phyloP scores from a whole-genome alignment of 2,888 invertebrate species.

The Mesoligia furuncula region DNA sequence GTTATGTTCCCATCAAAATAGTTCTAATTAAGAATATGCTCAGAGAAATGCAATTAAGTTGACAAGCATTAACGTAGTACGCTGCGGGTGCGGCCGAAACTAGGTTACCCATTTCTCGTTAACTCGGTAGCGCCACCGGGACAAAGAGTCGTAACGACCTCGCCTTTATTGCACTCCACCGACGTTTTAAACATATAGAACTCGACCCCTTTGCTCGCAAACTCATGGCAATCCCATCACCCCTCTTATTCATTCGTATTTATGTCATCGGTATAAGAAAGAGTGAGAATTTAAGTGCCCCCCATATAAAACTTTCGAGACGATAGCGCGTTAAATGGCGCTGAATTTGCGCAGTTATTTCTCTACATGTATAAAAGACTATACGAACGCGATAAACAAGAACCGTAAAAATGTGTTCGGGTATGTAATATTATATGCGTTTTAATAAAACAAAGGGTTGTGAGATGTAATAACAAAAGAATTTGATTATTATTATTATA shows the following conservation, averaged over 20 bases:
- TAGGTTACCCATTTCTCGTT: slow-evolving; percentile 88
- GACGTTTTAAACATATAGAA: slow-evolving; percentile 77
- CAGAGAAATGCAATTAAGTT: slow-evolving; percentile 83
- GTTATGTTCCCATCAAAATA: slow-evolving; percentile 34
- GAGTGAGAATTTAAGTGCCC: slow-evolving; percentile 65
- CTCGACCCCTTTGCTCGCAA: slow-evolving; percentile 78
- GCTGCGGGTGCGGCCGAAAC: slow-evolving; percentile 84
- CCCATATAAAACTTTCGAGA: slow-evolving; percentile 69
- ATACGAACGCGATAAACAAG: slow-evolving; percentile 50
- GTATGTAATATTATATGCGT: slow-evolving; percentile 25
- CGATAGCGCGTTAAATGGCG: slow-evolving; percentile 65
- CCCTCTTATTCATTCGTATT: slow-evolving; percentile 69
- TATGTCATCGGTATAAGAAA: slow-evolving; percentile 63
- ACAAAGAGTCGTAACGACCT: slow-evolving; percentile 78
- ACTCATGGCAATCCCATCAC: slow-evolving; percentile 68
- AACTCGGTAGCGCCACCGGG: slow-evolving; percentile 66
- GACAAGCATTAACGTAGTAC: slow-evolving; percentile 75
- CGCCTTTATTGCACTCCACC: slow-evolving; percentile 73
- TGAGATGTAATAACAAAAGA: slow-evolving; percentile 54
- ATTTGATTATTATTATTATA: slow-evolving; percentile 52
- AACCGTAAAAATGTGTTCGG: slow-evolving; percentile 42
- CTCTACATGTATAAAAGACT: slow-evolving; percentile 41
- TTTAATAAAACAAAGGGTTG: slow-evolving; percentile 56
- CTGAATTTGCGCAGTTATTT: slow-evolving; percentile 68
- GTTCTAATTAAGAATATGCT: slow-evolving; percentile 64